These are phyloP conservation scores for Eira barbara DNA, from an alignment of 2,113 vertebrate species.

Conservation along the genomic window DNA sequence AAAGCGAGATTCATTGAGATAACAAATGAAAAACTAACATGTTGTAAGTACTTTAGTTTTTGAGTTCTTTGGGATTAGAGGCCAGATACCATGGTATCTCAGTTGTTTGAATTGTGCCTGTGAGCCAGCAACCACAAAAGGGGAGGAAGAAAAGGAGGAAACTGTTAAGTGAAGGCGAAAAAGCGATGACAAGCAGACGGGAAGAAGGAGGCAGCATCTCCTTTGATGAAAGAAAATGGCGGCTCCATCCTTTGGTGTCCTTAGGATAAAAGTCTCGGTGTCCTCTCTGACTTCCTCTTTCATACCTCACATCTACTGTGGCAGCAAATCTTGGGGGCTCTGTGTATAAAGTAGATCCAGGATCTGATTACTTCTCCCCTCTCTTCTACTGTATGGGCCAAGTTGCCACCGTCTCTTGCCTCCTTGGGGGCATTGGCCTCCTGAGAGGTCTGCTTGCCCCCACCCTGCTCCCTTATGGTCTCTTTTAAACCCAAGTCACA, in stretches of 20 bases:
- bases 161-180: not conserved
- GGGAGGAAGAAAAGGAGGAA: not conserved
- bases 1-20: constrained; percentile 20
- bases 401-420: not conserved
- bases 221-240: not conserved
- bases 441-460: not conserved
- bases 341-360: not conserved
- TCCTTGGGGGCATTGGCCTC: not conserved
- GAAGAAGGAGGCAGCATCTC: not conserved
- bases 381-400: not conserved
- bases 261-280: not conserved
- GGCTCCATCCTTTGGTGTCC: not conserved
- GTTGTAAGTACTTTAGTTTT: not conserved
- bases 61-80: not conserved
- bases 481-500: not conserved
- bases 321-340: not conserved
- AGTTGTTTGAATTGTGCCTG: not conserved
- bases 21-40: not conserved
- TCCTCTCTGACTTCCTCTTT: not conserved
- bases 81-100: not conserved
- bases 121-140: not conserved
- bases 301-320: not conserved
- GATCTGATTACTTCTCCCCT: not conserved
- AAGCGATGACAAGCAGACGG: not conserved
- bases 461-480: not conserved